Conservation (phyloP, 2,797 vertebrate genomes). For the Anguilla marmorata region DNA sequence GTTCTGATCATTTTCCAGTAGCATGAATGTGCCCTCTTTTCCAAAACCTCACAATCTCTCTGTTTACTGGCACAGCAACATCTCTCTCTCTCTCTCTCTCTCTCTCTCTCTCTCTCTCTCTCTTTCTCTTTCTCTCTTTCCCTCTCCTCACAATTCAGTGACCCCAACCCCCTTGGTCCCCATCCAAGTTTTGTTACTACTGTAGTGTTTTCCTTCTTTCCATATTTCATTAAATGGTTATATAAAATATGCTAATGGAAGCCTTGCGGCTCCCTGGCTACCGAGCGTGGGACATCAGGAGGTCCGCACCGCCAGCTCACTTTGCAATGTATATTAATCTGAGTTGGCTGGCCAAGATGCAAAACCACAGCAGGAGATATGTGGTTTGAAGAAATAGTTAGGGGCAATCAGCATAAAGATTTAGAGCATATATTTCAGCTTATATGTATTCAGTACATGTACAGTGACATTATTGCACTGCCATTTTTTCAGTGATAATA, state of each 20-base stretch:
- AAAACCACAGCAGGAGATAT: slow-evolving; percentile 8
- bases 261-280: background rate
- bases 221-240: slow-evolving; percentile 19
- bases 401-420: background rate
- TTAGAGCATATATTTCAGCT: background rate
- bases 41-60: background rate
- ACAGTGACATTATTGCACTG: background rate
- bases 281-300: slow-evolving; percentile 18
- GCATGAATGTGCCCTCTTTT: background rate
- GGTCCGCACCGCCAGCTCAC: background rate
- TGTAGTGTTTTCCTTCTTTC: background rate
- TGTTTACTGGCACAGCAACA: no score
- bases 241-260: slow-evolving; percentile 32
- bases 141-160: background rate
- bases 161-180: background rate
- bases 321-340: slow-evolving; percentile 24
- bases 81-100: no score
- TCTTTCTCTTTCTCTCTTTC: no score
- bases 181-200: background rate
- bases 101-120: no score
- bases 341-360: background rate
- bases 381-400: background rate
- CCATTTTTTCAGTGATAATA: background rate
- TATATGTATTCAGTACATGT: background rate
- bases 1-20: background rate